Evolutionary conservation across 2,888 invertebrate genomes (phyloP).

Genomic region (Elaeidobius kamerunicus): DNA sequence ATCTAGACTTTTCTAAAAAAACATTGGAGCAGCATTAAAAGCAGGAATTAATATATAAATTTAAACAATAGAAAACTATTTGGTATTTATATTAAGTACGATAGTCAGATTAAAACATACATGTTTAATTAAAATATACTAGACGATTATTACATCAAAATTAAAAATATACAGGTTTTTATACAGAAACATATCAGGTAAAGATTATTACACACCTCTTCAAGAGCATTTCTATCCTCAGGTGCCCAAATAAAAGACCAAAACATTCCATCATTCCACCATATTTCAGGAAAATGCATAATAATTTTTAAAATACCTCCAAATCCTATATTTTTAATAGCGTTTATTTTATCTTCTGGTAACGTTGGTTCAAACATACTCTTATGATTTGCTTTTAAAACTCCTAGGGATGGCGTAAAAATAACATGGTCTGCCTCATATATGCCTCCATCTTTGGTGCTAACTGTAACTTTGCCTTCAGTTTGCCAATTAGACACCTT

Average conservation of each 20-base stretch:
- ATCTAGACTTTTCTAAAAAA: too few species aligned
- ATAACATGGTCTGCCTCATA: constrained; percentile 60
- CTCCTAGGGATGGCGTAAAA: constrained; percentile 51
- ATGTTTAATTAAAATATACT: neutral
- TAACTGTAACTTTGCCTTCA: constrained; percentile 38
- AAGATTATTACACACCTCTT: constrained; percentile 12
- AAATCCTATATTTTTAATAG: constrained; percentile 36
- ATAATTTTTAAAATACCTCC: constrained; percentile 36
- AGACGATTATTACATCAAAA: too few species aligned
- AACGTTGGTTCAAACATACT: constrained; percentile 34
- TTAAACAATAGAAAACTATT: neutral
- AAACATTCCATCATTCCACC: constrained; percentile 32
- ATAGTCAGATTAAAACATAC: neutral
- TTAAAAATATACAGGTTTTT: too few species aligned
- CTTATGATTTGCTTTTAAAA: constrained; percentile 34
- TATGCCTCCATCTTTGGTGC: constrained; percentile 50
- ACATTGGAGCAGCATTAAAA: too few species aligned
- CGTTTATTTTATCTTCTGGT: constrained; percentile 32
- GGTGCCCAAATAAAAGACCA: constrained; percentile 35
- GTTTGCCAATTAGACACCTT: constrained; percentile 31
- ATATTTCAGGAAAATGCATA: constrained; percentile 33
- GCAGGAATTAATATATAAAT: too few species aligned
- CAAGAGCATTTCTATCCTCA: constrained; percentile 36
- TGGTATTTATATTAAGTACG: neutral
- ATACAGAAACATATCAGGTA: too few species aligned